Evolutionary conservation across 1,140 invertebrate species (phyloP).

Genomic region (Cydia pomonella): DNA sequence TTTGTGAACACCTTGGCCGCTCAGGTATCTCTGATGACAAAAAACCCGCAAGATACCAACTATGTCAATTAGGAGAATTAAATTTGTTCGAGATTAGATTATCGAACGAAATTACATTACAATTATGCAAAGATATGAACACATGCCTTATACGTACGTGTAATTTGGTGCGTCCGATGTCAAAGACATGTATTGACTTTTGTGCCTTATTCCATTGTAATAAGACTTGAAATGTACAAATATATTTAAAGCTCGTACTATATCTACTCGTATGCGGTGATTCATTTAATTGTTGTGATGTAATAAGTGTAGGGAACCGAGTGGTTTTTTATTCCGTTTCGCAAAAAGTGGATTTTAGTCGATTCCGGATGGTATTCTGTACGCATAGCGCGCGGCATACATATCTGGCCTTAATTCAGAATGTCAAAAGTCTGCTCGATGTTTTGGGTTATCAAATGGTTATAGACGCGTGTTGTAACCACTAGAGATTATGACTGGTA

Average conservation of each 20-base stretch:
- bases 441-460: not conserved
- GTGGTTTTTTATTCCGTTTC: constrained; percentile 14
- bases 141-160: constrained; percentile 7
- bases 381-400: not conserved
- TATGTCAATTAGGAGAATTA: not conserved
- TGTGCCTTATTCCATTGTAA: not conserved
- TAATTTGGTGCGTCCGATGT: not conserved
- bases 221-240: not conserved
- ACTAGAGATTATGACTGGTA: not conserved
- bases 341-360: constrained; percentile 8
- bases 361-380: constrained; percentile 8
- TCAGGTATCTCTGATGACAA: too few relatives aligned
- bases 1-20: too few relatives aligned
- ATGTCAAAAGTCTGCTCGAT: not conserved
- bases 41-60: not conserved
- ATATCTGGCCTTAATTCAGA: not conserved
- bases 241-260: not conserved
- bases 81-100: constrained; percentile 3
- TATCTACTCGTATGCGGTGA: constrained; percentile 7
- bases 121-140: constrained; percentile 28
- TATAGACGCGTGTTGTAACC: not conserved
- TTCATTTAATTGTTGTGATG: constrained; percentile 31
- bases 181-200: not conserved
- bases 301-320: constrained; percentile 13
- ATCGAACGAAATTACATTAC: constrained; percentile 26